These are phyloP conservation scores for Paratilapia polleni DNA, from an alignment of 2,113 vertebrate species.

Conservation along the genomic window DNA sequence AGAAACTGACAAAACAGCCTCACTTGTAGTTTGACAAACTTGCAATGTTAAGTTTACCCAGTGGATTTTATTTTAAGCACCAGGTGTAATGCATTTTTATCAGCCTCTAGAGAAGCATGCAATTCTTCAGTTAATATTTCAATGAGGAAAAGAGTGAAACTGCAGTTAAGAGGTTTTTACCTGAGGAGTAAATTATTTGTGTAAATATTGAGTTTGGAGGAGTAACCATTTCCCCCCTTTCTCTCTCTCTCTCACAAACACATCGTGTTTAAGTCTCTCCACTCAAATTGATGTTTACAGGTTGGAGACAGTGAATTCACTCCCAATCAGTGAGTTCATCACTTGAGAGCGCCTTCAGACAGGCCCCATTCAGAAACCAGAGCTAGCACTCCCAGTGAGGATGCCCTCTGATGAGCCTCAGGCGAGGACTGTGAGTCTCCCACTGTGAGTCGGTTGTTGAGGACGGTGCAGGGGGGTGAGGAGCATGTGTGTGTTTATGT, in stretches of 20 bases:
- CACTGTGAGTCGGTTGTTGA: constrained; percentile 56
- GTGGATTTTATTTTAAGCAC: constrained; percentile 36
- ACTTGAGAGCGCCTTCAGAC: constrained; percentile 65
- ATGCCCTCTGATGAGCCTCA: constrained; percentile 73
- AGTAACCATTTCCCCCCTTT: constrained; percentile 22
- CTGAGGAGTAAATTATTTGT: constrained; percentile 45
- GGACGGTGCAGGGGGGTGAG: constrained; percentile 40
- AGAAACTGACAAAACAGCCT: constrained; percentile 13
- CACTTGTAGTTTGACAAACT: constrained; percentile 17
- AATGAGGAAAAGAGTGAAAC: background rate
- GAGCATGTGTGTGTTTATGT: background rate
- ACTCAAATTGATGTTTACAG: constrained; percentile 68
- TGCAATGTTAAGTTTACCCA: constrained; percentile 22
- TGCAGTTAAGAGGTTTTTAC: constrained; percentile 27
- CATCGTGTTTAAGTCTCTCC: constrained; percentile 18
- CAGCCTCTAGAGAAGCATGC: constrained; percentile 15
- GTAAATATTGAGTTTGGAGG: constrained; percentile 58
- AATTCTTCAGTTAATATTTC: constrained; percentile 53
- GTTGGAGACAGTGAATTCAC: constrained; percentile 63
- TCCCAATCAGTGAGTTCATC: constrained; percentile 76
- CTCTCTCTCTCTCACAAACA: background rate
- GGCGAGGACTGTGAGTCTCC: constrained; percentile 55
- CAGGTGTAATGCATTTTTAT: constrained; percentile 32
- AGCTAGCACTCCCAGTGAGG: constrained; percentile 51
- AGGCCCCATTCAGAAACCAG: constrained; percentile 44